Conservation (phyloP, 2,888 invertebrate genomes). For the Nymphalis c-album region DNA sequence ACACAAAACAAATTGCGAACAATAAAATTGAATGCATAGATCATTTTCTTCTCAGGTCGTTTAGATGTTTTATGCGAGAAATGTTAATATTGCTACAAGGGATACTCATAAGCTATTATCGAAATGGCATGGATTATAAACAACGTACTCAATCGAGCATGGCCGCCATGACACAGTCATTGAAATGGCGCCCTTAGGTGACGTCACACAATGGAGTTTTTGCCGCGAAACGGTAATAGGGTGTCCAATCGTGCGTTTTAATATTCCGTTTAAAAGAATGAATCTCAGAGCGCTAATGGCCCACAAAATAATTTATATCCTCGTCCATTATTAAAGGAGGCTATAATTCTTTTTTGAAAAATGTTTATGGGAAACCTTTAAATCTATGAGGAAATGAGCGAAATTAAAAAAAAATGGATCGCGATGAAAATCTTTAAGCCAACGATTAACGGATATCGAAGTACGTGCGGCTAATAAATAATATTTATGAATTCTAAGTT, state of each 20-base stretch:
- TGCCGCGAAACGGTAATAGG: conserved; percentile 36
- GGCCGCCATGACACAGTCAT: conserved; percentile 46
- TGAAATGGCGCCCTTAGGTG: conserved; percentile 48
- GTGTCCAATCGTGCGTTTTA: conserved; percentile 39
- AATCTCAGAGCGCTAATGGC: conserved; percentile 40
- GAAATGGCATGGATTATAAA: conserved; percentile 33
- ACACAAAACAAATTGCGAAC: not conserved
- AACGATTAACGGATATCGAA: no score
- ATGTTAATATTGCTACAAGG: conserved; percentile 22
- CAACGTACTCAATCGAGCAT: conserved; percentile 50
- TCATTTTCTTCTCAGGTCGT: not conserved
- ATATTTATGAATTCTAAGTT: no score
- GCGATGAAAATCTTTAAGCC: no score
- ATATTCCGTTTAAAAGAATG: conserved; percentile 43
- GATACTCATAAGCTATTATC: conserved; percentile 28
- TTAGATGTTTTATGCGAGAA: conserved; percentile 14
- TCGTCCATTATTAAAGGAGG: conserved; percentile 31
- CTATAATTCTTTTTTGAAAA: conserved; percentile 24
- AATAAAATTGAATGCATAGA: not conserved
- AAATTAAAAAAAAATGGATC: not conserved
- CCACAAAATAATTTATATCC: conserved; percentile 39
- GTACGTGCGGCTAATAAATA: no score
- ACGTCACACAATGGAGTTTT: conserved; percentile 37
- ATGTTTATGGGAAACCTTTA: conserved; percentile 20
- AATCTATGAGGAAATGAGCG: conserved; percentile 9